Evolutionary conservation across 1,140 invertebrate species (phyloP), one percentile per base, ranked within the genome.

Genomic region (Diploscapter pachys): DNA sequence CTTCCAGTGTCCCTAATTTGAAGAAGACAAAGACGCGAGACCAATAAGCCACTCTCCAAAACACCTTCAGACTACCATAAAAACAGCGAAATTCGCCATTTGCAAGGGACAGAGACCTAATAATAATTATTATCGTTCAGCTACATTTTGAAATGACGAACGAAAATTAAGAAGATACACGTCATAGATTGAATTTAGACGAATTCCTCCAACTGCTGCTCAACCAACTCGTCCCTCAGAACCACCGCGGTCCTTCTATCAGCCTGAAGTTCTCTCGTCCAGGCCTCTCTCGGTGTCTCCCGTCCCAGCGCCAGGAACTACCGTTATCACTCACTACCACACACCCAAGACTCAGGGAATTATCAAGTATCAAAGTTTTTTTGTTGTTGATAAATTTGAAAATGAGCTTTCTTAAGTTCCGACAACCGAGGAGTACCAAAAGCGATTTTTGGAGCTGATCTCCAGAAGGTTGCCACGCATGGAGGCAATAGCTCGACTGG

Each of bases 231-330:
- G 55, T 5, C 56, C 48, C 4, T 13, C 63, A 61, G 77, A 79
- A 4, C 68, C 51, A 11, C 61, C 71, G 11, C 65, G 72, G 48
- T 71, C 78, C 55, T 80, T 80, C 72, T 79, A 79, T 65, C 78
- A 79, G 65, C 78, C 78, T n/a, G 78, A 79, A 53, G 61, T 79
- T 53, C 66, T 64, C 71, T 57, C 3, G n/a, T 62, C 49, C 50
- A 52, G 53, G 66, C 66, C 56, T 49, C 51, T 78, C 49, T 66
- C 69, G 50, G 11, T 53, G 6, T n/a, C 8, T 6, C 8, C 8
- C 66, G 8, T 11, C 11, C 8, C 66, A 54, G n/a, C n/a, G 66
- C 66, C 66, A 68, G 9, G 31, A 31, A 31, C 31, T 31, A 49
- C 50, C 8, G 65, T 74, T 52, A 74, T 57, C 56, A 65, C 64